Evolutionary conservation across 2,888 invertebrate genomes (phyloP).

Genomic region (Platypus cylindrus): DNA sequence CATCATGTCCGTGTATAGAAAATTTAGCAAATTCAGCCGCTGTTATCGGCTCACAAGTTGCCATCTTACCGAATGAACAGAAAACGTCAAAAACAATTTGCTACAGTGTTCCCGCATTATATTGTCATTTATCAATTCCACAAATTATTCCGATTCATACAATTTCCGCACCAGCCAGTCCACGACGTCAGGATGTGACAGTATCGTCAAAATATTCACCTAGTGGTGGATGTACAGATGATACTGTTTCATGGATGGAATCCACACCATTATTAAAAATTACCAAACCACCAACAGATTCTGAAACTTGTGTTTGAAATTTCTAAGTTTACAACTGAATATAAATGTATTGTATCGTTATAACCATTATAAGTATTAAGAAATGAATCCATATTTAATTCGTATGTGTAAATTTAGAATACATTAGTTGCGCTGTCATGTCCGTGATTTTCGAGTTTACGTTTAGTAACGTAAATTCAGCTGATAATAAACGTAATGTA

Average conservation of each 20-base stretch:
- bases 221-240: constrained; percentile 24
- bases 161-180: constrained; percentile 30
- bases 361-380: too few species aligned
- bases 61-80: constrained; percentile 23
- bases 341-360: too few species aligned
- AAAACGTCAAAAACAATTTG: constrained; percentile 21
- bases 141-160: constrained; percentile 21
- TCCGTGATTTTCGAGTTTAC: too few species aligned
- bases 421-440: too few species aligned
- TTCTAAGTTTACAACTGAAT: too few species aligned
- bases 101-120: constrained; percentile 30
- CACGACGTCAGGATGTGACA: constrained; percentile 21
- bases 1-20: constrained; percentile 63
- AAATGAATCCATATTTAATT: too few species aligned
- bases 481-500: too few species aligned
- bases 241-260: constrained; percentile 26
- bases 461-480: too few species aligned
- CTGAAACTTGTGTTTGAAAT: constrained; percentile 11
- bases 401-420: too few species aligned
- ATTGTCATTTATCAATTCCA: constrained; percentile 24
- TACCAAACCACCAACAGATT: constrained; percentile 23
- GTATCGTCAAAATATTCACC: constrained; percentile 21
- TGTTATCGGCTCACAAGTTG: constrained; percentile 29
- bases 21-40: constrained; percentile 34
- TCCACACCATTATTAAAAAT: constrained; percentile 30